Base-by-base conservation (phyloP, 2,113 vertebrate species). In the Procapra przewalskii region DNA sequence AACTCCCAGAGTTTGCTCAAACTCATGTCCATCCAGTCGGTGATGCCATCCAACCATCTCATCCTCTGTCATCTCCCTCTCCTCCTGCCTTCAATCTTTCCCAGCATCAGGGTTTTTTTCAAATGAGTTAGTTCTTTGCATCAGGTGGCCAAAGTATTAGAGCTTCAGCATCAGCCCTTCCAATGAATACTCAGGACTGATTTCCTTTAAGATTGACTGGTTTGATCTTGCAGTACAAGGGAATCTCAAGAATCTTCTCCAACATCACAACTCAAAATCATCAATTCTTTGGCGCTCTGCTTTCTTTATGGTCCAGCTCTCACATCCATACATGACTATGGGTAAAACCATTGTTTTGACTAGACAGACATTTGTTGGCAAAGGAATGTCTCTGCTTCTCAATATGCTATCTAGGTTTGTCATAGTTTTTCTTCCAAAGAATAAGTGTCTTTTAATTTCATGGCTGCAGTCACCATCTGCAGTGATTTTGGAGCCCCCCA, bases 231-330 rank as follows among this genome's bases (percentile, higher is more conserved):
- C n/a, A 36, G n/a, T 71, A 21, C n/a, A 40, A 40, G 17, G 67
- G 67, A 40, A 21, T 71, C 67, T 71, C n/a, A 71, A 40, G 9
- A 71, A 36, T 71, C n/a, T 71, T 71, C 19, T 71, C n/a, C 19
- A 71, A 12, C 5, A 40, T 11, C 19, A 36, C 19, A 40, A 9
- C 40, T 40, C 19, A 71, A 71, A 71, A 71, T 19, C 67, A 23
- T 71, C n/a, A 40, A 23, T 71, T 71, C 19, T 71, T 71, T 0
- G 0, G n/a, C 0, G 0, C 19, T 40, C n/a, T 23, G 5, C 9
- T 71, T 71, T 71, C n/a, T 71, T 40, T 71, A 40, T 40, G n/a
- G n/a, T 71, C 10, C 19, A 71, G 40, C 67, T 71, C 17, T 71
- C 67, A 40, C 67, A 71, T 71, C 67, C 67, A 40, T 71, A 23